Base-by-base conservation (phyloP, 2,113 vertebrate species). In the Vimba vimba region DNA sequence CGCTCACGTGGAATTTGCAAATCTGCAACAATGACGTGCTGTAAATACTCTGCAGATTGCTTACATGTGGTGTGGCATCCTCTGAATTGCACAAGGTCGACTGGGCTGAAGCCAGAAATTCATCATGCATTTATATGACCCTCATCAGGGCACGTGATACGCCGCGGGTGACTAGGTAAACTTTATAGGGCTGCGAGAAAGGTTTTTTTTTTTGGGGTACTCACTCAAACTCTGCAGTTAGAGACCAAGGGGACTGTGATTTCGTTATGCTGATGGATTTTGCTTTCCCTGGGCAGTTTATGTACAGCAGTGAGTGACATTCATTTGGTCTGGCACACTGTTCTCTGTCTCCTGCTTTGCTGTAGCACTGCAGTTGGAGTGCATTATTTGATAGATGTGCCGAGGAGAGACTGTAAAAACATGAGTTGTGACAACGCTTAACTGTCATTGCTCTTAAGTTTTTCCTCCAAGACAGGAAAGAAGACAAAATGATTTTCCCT, bases 301-400 rank as follows among this genome's bases (percentile, higher is more conserved):
- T 80, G n/a, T 52, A 79, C 75, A 79, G 64, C 64, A 73, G 52
- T 71, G 45, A 60, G 62, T 84, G 86, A 87, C 64, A 79, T 36
- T 64, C 60, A 87, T 84, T 78, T 71, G 52, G 50, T 84, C 62
- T 87, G 86, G 77, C 86, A 87, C 45, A 78, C 83, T 79, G 82
- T 33, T 84, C 75, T 19, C 66, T 73, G 64, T 79, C 75, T 84
- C 52, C 75, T 43, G 27, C 64, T 60, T 83, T 25, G 5, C 50
- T 43, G 50, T 79, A 27, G 71, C 77, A 62, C 43, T 85, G 75
- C 43, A 2, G 60, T 21, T 19, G 19, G 21, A 66, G 57, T 69
- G 64, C 84, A 79, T 52, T 75, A 43, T 64, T 86, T 83, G 85
- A 86, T 76, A 83, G 71, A 86, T 55, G 21, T 75, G 79, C 36